Base-by-base conservation (phyloP, 2,888 invertebrate genomes). In the Dryadula phaetusa region DNA sequence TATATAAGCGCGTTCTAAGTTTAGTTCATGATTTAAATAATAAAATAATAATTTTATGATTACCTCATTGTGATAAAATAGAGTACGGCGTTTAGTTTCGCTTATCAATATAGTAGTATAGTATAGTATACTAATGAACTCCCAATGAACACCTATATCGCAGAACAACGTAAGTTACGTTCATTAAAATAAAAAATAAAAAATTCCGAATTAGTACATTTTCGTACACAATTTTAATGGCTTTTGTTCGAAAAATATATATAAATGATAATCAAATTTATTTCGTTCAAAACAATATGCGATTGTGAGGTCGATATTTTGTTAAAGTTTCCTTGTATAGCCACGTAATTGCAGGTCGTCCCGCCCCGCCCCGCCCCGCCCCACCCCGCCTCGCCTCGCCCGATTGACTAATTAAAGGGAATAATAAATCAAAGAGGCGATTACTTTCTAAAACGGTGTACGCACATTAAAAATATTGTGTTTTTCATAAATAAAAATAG, bases 321-420 rank as follows among this genome's bases (percentile, higher is more conserved):
- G 37, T 54, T 37, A 37, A 54, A 22, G 20, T 54, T 25, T 54
- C 37, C 37, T 20, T 20, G 54, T 56, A 37, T n/a, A 8, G 40
- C 37, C n/a, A 4, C 56, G 37, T 56, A 56, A 56, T 56, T 8
- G 22, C 54, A 40, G 22, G 12, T 49, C 49, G 47, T 22, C 1
- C 25, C 14, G 34, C 34, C 18, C 3, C 32, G 18, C 47, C n/a
- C n/a, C n/a, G n/a, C n/a, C n/a, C n/a, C n/a, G n/a, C n/a, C n/a
- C n/a, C n/a, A n/a, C n/a, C 10, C 10, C 34, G 34, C 2, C 7
- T 52, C 52, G 49, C 49, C 20, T 49, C 49, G 25, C 49, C 20
- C 54, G 37, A 54, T 54, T 37, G 20, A 4, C 56, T 40, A n/a
- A 22, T 54, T 54, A 54, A 37, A 54, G 54, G 54, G 54, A 54